Evolutionary conservation across 2,113 vertebrate species (phyloP).

Genomic region (Campylomormyrus numenius): DNA sequence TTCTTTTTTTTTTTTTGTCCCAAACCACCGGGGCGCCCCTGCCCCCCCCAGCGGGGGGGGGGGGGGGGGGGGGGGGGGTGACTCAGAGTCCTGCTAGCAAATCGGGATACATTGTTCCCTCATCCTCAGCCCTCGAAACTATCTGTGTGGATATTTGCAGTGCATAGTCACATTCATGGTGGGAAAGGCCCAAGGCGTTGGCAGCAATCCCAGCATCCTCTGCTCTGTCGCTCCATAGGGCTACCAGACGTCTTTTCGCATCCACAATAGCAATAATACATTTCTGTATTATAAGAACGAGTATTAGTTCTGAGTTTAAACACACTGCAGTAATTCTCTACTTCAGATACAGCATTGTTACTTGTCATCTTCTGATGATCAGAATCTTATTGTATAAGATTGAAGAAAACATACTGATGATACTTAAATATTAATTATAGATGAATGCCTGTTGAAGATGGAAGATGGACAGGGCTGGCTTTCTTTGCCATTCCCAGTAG

Average conservation of each 20-base stretch:
- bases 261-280: not conserved
- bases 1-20: too few relatives aligned
- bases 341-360: not conserved
- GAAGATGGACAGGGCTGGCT: too few relatives aligned
- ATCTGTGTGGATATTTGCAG: not conserved
- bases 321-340: not conserved
- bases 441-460: too few relatives aligned
- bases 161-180: not conserved
- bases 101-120: not conserved
- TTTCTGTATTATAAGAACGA: not conserved
- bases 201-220: not conserved
- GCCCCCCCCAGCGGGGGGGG: too few relatives aligned
- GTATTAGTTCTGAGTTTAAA: not conserved
- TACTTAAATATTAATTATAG: too few relatives aligned
- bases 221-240: not conserved
- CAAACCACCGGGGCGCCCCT: too few relatives aligned
- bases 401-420: too few relatives aligned
- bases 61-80: too few relatives aligned
- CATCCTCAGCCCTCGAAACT: not conserved
- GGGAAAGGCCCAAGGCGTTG: not conserved
- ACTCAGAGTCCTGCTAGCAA: not conserved
- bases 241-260: not conserved
- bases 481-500: too few relatives aligned
- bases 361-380: too few relatives aligned
- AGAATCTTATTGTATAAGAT: too few relatives aligned